Evolutionary conservation across 2,888 invertebrate species (phyloP).

Genomic region (Hipparchia semele): DNA sequence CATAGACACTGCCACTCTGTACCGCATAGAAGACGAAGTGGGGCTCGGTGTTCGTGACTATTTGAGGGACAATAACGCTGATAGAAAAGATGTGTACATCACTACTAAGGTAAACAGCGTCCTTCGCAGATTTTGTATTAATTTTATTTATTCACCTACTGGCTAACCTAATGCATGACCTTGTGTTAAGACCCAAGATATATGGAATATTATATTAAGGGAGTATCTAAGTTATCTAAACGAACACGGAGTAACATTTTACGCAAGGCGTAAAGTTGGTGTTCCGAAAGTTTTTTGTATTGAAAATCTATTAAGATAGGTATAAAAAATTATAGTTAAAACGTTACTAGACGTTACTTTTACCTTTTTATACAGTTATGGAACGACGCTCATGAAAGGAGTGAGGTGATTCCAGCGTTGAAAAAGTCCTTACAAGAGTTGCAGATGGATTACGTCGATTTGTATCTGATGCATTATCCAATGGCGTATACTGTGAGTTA

Average conservation of each 20-base stretch:
- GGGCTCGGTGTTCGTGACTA: conserved; percentile 88
- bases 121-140: conserved; percentile 16
- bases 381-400: conserved; percentile 83
- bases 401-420: conserved; percentile 86
- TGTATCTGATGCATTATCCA: conserved; percentile 92
- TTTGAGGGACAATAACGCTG: conserved; percentile 84
- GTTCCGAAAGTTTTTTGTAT: too few relatives aligned
- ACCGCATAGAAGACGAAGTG: conserved; percentile 89
- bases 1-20: conserved; percentile 91
- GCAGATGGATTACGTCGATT: conserved; percentile 88
- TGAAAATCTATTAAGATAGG: too few relatives aligned
- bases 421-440: conserved; percentile 85
- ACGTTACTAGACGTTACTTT: too few relatives aligned
- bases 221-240: too few relatives aligned
- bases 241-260: too few relatives aligned
- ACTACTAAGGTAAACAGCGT: conserved; percentile 87
- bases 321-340: too few relatives aligned
- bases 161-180: too few relatives aligned
- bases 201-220: too few relatives aligned
- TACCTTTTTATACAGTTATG: conserved; percentile 60
- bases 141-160: too few relatives aligned
- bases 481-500: conserved; percentile 82
- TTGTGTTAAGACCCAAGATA: too few relatives aligned
- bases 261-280: too few relatives aligned
- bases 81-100: conserved; percentile 89